These are phyloP conservation scores for Drepana arcuata DNA, from an alignment of 1,140 invertebrate genomes.

Conservation along the genomic window DNA sequence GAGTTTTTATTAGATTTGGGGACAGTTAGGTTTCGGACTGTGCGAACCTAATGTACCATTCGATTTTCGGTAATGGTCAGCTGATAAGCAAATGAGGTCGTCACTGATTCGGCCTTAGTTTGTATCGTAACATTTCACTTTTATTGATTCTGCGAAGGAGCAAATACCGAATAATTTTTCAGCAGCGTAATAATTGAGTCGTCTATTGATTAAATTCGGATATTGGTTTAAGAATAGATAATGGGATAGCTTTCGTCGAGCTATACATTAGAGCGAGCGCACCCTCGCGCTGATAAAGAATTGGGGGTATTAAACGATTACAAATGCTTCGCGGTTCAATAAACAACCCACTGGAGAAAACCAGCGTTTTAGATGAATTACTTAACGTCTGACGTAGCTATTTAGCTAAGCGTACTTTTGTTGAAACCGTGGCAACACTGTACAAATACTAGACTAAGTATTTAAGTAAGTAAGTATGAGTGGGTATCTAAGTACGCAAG, in stretches of 20 bases:
- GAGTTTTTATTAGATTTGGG: constrained; percentile 51
- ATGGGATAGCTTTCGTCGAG: constrained; percentile 49
- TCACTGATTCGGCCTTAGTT: constrained; percentile 55
- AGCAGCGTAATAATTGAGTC: no score
- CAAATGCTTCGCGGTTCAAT: constrained; percentile 69
- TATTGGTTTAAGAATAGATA: constrained; percentile 27
- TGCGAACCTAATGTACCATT: constrained; percentile 56
- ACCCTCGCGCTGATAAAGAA: constrained; percentile 67
- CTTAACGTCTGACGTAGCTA: constrained; percentile 9
- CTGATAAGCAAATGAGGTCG: constrained; percentile 68
- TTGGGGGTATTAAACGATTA: constrained; percentile 72
- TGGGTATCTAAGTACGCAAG: no score
- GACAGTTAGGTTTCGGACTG: constrained; percentile 46
- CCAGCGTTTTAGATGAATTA: constrained; percentile 46
- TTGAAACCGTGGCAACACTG: no score
- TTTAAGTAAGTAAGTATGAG: no score
- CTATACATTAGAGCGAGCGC: constrained; percentile 40
- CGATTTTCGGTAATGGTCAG: constrained; percentile 69
- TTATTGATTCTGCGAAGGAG: no score
- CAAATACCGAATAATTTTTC: no score
- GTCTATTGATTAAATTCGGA: constrained; percentile 17
- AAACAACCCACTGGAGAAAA: constrained; percentile 42
- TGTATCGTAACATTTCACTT: constrained; percentile 43
- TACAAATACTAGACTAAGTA: no score
- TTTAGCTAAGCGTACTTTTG: no score